Percentiles rank a stretch among this genome's conserved stretches.
Conservation (phyloP, 2,797 vertebrate genomes). For the Poeciliopsis presidionis region DNA sequence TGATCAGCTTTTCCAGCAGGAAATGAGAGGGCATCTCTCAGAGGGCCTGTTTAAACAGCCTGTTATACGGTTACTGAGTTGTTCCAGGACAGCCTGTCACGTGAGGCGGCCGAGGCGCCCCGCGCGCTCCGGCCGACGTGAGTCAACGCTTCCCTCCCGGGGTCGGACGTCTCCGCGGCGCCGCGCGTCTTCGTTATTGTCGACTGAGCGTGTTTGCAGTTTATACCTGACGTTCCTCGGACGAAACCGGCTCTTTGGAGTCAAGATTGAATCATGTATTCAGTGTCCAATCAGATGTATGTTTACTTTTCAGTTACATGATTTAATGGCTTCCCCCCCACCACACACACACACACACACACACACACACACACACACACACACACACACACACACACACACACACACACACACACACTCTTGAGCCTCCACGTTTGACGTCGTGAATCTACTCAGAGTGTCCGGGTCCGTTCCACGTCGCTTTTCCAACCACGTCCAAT, state of each 20-base stretch:
- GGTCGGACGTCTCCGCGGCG: slow-evolving; percentile 39
- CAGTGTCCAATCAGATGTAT: not conserved
- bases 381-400: too few species aligned
- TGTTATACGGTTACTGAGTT: slow-evolving; percentile 68
- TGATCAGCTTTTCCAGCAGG: slow-evolving; percentile 75
- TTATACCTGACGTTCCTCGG: not conserved
- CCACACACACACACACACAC: too few species aligned
- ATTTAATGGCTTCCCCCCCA: not conserved
- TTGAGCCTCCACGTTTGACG: too few species aligned
- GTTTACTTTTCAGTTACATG: not conserved
- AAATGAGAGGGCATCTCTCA: slow-evolving; percentile 77
- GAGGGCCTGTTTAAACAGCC: slow-evolving; percentile 72
- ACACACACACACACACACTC: not conserved
- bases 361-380: too few species aligned
- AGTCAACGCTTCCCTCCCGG: slow-evolving; percentile 65
- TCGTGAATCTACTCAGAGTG: not conserved
- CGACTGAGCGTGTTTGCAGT: not conserved
- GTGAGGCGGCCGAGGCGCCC: slow-evolving; percentile 34
- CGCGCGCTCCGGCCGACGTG: slow-evolving; percentile 37
- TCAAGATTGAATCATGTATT: not conserved
- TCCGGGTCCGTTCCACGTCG: not conserved
- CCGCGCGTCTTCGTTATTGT: slow-evolving; percentile 5
- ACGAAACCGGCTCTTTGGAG: not conserved
- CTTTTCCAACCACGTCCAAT: not conserved
- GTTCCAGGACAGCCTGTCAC: slow-evolving; percentile 73